Conservation (phyloP, 1,140 invertebrate genomes). For the Batillaria attramentaria region DNA sequence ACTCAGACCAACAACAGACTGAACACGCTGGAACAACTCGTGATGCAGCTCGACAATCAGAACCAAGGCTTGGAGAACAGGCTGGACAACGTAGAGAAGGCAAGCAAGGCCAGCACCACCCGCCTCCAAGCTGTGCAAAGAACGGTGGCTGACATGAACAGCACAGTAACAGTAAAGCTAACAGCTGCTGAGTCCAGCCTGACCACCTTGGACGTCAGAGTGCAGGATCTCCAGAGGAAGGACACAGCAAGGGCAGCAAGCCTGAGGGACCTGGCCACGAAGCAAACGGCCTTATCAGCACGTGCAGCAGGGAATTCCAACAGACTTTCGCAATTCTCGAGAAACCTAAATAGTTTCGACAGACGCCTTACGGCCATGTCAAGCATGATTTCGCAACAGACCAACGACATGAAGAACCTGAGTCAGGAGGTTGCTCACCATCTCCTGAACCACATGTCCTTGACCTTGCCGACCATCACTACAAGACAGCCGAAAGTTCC, state of each 20-base stretch:
- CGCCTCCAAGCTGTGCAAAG: not conserved
- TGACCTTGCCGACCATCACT: not conserved
- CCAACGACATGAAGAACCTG: not conserved
- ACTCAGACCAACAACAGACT: not conserved
- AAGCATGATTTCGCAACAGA: not conserved
- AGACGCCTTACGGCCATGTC: not conserved
- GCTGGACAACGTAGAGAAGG: not conserved
- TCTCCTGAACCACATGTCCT: not conserved
- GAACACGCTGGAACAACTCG: not conserved
- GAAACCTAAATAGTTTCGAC: not conserved
- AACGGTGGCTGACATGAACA: not conserved
- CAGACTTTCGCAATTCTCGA: not conserved
- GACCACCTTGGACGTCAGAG: not conserved
- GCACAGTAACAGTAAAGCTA: not conserved
- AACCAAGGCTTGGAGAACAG: not conserved
- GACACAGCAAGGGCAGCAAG: not conserved
- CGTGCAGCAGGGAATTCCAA: slow-evolving; percentile 19
- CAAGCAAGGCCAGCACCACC: not conserved
- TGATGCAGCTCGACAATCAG: not conserved
- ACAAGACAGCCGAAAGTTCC: too few relatives aligned
- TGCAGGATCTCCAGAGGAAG: not conserved
- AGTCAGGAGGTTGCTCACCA: not conserved
- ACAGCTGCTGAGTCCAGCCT: not conserved
- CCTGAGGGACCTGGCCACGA: slow-evolving; percentile 6
- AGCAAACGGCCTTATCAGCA: not conserved